phyloP scores from a whole-genome alignment of 2,113 vertebrate species.

The Phrynosoma platyrhinos region DNA sequence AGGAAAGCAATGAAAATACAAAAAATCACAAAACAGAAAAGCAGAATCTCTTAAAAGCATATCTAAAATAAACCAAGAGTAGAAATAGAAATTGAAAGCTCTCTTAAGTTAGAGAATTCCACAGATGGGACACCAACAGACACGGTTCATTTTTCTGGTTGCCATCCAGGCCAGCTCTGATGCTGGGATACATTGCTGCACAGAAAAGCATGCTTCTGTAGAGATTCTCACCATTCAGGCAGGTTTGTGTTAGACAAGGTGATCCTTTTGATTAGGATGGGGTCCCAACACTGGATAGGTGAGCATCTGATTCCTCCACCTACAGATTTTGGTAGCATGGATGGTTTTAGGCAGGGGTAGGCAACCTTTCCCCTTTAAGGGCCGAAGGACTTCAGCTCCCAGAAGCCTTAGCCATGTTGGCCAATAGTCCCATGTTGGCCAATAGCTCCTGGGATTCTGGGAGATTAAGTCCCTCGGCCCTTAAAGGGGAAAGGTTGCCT shows the following conservation, averaged over 20 bases:
- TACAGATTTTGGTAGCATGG: too few species aligned
- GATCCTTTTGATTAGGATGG: neutral
- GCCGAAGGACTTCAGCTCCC: too few species aligned
- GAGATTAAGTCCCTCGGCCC: too few species aligned
- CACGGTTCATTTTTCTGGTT: neutral
- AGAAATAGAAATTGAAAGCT: neutral
- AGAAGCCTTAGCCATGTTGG: too few species aligned
- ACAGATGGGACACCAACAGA: neutral
- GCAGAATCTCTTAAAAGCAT: too few species aligned
- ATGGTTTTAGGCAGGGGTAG: too few species aligned
- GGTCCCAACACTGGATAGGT: neutral
- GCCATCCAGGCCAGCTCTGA: neutral
- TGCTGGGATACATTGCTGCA: neutral
- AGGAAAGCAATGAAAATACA: neutral
- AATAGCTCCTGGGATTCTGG: too few species aligned
- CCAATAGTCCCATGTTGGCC: too few species aligned
- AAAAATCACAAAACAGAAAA: neutral
- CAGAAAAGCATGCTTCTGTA: neutral
- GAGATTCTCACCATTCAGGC: neutral
- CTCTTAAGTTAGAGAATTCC: too few species aligned
- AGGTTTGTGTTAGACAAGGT: neutral
- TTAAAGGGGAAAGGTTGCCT: too few species aligned
- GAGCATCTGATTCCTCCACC: neutral
- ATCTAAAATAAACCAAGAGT: neutral
- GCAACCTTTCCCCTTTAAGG: too few species aligned